Conservation (phyloP, 2,797 vertebrate genomes). For the Tokudaia tokunoshimensis region DNA sequence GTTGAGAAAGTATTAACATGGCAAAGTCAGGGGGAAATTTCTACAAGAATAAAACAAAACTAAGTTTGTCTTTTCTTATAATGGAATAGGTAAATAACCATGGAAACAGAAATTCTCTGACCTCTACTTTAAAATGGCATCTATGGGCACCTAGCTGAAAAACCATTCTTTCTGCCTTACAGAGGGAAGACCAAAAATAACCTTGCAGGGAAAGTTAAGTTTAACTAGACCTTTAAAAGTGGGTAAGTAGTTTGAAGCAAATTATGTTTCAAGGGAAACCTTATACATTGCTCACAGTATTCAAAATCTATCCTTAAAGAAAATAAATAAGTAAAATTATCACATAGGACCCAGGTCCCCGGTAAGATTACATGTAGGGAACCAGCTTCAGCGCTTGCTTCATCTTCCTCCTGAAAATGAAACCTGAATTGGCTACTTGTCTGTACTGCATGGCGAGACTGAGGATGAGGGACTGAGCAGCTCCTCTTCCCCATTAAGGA, state of each 20-base stretch:
- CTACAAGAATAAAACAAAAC: neutral
- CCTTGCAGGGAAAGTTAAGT: neutral
- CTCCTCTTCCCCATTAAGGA: neutral
- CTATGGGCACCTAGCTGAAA: neutral
- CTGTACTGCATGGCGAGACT: no score
- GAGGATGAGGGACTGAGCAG: neutral
- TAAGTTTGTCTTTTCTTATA: neutral
- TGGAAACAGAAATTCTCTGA: constrained; percentile 25
- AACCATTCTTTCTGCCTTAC: neutral
- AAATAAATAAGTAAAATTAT: neutral
- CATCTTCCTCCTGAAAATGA: neutral
- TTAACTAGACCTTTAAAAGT: neutral
- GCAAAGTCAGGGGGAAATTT: neutral
- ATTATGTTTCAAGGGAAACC: neutral
- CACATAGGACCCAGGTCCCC: neutral
- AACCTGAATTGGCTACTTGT: neutral
- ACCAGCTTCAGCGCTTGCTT: neutral
- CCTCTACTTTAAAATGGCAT: constrained; percentile 6
- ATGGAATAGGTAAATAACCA: neutral
- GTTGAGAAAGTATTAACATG: neutral
- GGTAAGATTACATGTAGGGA: neutral
- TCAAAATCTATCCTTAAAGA: neutral
- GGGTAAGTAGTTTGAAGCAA: neutral
- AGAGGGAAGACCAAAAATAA: neutral
- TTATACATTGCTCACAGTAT: constrained; percentile 9